Percentiles rank a stretch among this genome's conserved stretches.
These are phyloP conservation scores for Hyaena hyaena DNA, from an alignment of 2,113 vertebrate genomes.

Conservation along the genomic window DNA sequence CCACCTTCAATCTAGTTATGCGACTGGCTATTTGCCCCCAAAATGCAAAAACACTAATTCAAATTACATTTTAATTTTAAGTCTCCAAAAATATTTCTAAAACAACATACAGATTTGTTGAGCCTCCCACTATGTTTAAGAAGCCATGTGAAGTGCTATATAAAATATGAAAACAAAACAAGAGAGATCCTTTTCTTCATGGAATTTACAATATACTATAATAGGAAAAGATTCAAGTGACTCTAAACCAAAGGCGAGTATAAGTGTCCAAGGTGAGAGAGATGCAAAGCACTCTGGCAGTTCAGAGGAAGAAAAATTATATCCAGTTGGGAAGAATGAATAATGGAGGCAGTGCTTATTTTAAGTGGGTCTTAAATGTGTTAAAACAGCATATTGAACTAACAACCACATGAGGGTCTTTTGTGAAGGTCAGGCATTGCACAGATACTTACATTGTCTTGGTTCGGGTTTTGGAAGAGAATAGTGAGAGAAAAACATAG, in stretches of 20 bases:
- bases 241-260: not conserved
- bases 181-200: not conserved
- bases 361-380: not conserved
- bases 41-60: not conserved
- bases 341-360: not conserved
- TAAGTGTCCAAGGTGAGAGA: not conserved
- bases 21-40: not conserved
- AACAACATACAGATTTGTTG: not conserved
- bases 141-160: not conserved
- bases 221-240: not conserved
- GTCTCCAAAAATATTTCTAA: not conserved
- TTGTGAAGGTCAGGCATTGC: not conserved
- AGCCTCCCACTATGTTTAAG: not conserved
- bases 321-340: not conserved
- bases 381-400: not conserved
- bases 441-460: not conserved
- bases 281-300: not conserved
- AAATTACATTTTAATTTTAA: constrained; percentile 27
- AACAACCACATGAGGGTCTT: not conserved
- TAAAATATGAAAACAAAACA: not conserved
- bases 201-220: not conserved
- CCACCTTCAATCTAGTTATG: not conserved
- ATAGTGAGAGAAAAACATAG: not conserved
- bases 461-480: not conserved
- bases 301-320: constrained; percentile 25